Evolutionary conservation across 1,140 invertebrate species (phyloP), one percentile per base, ranked within the genome.

Genomic region (Oedothorax gibbosus): DNA sequence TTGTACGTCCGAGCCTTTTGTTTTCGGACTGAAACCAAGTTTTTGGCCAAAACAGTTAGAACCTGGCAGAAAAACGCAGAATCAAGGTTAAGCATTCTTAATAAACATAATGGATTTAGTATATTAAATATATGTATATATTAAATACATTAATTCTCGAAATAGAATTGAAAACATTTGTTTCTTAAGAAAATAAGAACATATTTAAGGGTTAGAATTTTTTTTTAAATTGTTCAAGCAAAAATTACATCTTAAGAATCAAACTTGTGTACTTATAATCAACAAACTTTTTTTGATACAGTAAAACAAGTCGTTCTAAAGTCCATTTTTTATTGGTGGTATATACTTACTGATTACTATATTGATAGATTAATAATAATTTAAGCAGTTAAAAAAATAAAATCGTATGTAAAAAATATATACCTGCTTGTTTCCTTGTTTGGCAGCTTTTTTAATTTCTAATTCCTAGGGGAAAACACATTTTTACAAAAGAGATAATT

Each of bases 361-460:
- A n/a, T n/a, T 35, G 35, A 35, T 35, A 35, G 35, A 35, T 1
- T 35, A 35, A 35, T 35, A 35, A 35, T 35, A 35, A 35, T 35
- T 51, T 49, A 7, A 50, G 53, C 65, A 66, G 21, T 66, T 35
- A 71, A 12, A 20, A 20, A 18, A 20, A 73, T 73, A 73, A 56
- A 18, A 57, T 62, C 57, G 6, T 62, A 57, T n/a, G n/a, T 7
- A 69, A 56, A 73, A 57, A 7, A 53, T 80, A 86, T 87, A 88
- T 5, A 94, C 95, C 89, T 96, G 94, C 88, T 95, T 95, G 88
- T 98, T 95, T 15, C 96, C 96, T 89, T 94, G 92, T 89, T 95
- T 95, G 20, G 96, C 97, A 89, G 94, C 92, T 88, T 96, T 95
- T 88, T 96, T 97, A 72, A 98, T 98, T 90, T 98, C 96, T 88